These are phyloP conservation scores for Scarus forsteni DNA, from an alignment of 2,797 vertebrate species.

Conservation along the genomic window DNA sequence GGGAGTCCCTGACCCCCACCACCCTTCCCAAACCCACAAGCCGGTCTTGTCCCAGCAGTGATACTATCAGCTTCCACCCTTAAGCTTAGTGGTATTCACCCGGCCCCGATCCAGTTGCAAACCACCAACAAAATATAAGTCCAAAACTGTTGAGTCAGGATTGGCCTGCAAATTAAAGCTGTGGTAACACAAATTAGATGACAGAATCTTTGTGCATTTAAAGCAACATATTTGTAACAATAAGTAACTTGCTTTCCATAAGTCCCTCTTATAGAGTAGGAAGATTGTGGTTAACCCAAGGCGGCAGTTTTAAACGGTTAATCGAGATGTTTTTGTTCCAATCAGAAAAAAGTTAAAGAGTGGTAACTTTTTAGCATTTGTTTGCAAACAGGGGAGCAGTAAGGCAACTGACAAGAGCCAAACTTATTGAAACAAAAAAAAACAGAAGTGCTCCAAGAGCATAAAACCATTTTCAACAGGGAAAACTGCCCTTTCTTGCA, in stretches of 20 bases:
- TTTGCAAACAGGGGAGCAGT: no score
- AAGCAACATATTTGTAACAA: background rate
- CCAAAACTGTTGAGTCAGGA: slow-evolving; percentile 65
- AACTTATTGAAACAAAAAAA: no score
- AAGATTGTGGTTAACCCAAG: background rate
- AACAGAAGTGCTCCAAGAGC: no score
- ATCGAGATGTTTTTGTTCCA: no score
- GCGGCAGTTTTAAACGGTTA: no score
- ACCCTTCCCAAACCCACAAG: slow-evolving; percentile 5
- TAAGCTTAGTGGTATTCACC: slow-evolving; percentile 67
- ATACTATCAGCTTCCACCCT: slow-evolving; percentile 51
- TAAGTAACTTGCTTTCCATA: background rate
- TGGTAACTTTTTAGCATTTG: no score
- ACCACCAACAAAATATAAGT: slow-evolving; percentile 59
- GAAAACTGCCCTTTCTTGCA: no score
- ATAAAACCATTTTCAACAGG: no score
- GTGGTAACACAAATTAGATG: background rate
- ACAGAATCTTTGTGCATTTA: background rate
- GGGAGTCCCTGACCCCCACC: slow-evolving; percentile 57
- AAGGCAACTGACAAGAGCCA: no score
- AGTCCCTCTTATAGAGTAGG: background rate
- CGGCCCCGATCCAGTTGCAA: slow-evolving; percentile 63
- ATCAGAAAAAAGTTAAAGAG: no score
- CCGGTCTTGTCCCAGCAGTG: slow-evolving; percentile 21
- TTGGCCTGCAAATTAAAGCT: slow-evolving; percentile 40